Evolutionary conservation across 2,888 invertebrate species (phyloP).

Genomic region (Kuschelorhynchus macadamiae): DNA sequence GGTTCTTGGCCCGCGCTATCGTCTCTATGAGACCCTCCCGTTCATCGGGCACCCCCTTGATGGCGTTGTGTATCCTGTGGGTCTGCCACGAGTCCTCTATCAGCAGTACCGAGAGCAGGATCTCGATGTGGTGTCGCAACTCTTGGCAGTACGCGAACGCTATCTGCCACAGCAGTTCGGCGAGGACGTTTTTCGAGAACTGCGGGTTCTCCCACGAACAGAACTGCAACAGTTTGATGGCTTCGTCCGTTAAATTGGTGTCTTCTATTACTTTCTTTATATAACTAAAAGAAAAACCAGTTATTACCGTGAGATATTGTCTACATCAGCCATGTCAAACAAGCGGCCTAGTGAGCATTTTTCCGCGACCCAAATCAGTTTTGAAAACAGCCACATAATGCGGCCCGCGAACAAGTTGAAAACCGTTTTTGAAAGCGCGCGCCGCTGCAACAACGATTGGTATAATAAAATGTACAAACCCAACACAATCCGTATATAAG

Average conservation of each 20-base stretch:
- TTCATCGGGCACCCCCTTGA: slow-evolving; percentile 90
- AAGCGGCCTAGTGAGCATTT: too few relatives aligned
- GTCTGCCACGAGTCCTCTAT: slow-evolving; percentile 98
- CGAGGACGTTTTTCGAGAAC: slow-evolving; percentile 90
- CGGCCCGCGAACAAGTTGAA: too few relatives aligned
- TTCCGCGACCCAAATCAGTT: too few relatives aligned
- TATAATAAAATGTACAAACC: too few relatives aligned
- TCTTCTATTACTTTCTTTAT: slow-evolving; percentile 97
- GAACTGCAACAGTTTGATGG: slow-evolving; percentile 90
- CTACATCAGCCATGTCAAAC: too few relatives aligned
- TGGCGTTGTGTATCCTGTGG: slow-evolving; percentile 92
- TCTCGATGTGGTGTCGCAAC: slow-evolving; percentile 91
- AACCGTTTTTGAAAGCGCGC: too few relatives aligned
- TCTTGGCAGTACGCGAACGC: slow-evolving; percentile 95
- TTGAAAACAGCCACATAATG: too few relatives aligned
- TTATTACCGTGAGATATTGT: too few relatives aligned
- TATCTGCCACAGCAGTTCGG: slow-evolving; percentile 92
- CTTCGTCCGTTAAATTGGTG: slow-evolving; percentile 92
- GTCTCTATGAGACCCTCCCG: slow-evolving; percentile 95
- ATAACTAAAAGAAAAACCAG: slow-evolving; percentile 73
- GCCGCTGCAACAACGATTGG: too few relatives aligned
- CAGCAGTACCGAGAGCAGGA: slow-evolving; percentile 86
- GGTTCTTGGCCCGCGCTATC: slow-evolving; percentile 91
- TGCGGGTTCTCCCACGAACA: slow-evolving; percentile 98
- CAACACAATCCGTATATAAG: too few relatives aligned